phyloP scores from a whole-genome alignment of 2,113 vertebrate species.

The Notarius lentiginosus region DNA sequence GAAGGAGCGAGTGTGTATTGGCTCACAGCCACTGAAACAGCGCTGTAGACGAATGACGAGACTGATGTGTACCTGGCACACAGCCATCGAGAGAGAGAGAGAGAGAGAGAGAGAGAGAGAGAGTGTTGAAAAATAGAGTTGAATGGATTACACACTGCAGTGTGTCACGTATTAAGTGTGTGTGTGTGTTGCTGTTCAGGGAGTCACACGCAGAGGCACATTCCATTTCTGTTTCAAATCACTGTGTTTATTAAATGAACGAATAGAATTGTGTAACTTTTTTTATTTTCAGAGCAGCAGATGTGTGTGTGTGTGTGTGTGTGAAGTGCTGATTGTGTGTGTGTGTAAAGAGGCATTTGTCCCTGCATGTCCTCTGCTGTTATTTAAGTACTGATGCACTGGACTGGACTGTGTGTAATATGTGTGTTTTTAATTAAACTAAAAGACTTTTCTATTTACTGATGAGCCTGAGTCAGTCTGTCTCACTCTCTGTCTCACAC shows the following conservation, averaged over 20 bases:
- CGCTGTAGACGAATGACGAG: slow-evolving; percentile 37
- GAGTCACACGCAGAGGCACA: slow-evolving; percentile 31
- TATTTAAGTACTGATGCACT: slow-evolving; percentile 57
- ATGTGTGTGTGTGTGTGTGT: not conserved
- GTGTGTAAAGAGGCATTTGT: slow-evolving; percentile 6
- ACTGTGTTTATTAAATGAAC: slow-evolving; percentile 35
- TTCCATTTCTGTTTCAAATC: slow-evolving; percentile 33
- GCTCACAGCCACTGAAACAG: slow-evolving; percentile 43
- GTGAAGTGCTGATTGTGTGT: not conserved
- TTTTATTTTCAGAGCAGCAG: not conserved
- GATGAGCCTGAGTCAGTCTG: not conserved
- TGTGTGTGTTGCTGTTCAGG: slow-evolving; percentile 41
- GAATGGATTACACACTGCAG: slow-evolving; percentile 19
- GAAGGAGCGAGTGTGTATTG: slow-evolving; percentile 44
- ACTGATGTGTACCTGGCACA: slow-evolving; percentile 42
- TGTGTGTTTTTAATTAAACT: slow-evolving; percentile 33
- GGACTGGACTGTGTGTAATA: slow-evolving; percentile 47
- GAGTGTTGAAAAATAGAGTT: not conserved
- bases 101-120: slow-evolving; percentile 11
- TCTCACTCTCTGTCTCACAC: not conserved
- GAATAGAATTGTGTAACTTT: slow-evolving; percentile 11
- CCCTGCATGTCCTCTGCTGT: slow-evolving; percentile 42
- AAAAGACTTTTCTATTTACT: slow-evolving; percentile 57
- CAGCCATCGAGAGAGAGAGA: slow-evolving; percentile 9
- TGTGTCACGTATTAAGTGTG: not conserved